phyloP scores from a whole-genome alignment of 2,113 vertebrate species.

The Vulpes ferrilata region DNA sequence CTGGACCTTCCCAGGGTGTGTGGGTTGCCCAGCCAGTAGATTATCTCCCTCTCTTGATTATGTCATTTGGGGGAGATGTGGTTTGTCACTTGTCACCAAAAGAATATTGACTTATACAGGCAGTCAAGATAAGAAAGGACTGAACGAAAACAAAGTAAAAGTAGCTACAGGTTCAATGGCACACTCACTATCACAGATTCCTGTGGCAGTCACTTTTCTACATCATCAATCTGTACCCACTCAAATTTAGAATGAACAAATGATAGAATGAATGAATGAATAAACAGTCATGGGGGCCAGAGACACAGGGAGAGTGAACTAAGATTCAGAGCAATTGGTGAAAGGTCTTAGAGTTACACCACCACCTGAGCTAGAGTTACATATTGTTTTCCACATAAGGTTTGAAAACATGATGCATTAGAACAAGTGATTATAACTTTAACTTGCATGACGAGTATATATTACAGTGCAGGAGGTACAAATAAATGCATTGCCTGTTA shows the following conservation, averaged over 20 bases:
- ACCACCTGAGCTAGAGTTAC: background rate
- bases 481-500: background rate
- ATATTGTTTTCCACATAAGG: constrained; percentile 47
- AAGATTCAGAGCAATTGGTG: constrained; percentile 8
- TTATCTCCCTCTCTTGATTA: constrained; percentile 27
- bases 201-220: background rate
- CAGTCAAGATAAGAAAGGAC: constrained; percentile 5
- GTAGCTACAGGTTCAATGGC: background rate
- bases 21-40: background rate
- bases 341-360: constrained; percentile 45
- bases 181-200: background rate
- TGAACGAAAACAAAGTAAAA: background rate
- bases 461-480: background rate
- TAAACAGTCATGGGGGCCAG: background rate
- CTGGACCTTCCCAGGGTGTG: background rate
- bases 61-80: background rate
- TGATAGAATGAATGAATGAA: background rate
- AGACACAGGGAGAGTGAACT: background rate
- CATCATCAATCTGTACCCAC: background rate
- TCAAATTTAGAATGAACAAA: background rate
- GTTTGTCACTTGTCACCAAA: constrained; percentile 37
- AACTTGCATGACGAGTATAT: background rate
- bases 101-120: background rate
- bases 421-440: constrained; percentile 32
- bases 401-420: constrained; percentile 10